Evolutionary conservation across 2,888 invertebrate genomes (phyloP).

Genomic region (Cerastis rubricosa): DNA sequence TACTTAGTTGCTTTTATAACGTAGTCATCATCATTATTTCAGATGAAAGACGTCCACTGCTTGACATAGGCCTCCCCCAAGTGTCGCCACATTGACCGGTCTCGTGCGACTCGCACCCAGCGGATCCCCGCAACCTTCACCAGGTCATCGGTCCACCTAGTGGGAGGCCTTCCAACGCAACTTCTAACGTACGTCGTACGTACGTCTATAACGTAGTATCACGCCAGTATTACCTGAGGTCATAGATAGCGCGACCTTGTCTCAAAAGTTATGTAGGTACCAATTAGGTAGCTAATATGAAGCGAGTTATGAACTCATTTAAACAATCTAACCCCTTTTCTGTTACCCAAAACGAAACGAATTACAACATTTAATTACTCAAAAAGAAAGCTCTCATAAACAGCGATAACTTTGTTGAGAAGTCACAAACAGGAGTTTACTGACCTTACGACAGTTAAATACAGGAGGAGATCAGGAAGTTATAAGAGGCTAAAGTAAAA

Average conservation of each 20-base stretch:
- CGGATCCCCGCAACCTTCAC: too few species aligned
- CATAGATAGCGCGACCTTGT: too few species aligned
- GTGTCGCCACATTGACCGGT: too few species aligned
- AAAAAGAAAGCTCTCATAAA: constrained; percentile 37
- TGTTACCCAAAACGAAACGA: neutral
- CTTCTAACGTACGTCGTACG: too few species aligned
- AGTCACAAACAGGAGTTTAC: constrained; percentile 55
- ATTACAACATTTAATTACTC: constrained; percentile 34
- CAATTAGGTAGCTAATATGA: neutral
- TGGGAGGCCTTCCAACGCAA: too few species aligned
- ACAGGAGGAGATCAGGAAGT: constrained; percentile 58
- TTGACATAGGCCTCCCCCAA: too few species aligned
- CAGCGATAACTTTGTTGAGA: constrained; percentile 44
- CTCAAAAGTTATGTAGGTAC: neutral
- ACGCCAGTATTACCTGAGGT: too few species aligned
- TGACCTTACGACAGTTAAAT: constrained; percentile 52
- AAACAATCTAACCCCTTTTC: constrained; percentile 1
- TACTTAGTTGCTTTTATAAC: neutral
- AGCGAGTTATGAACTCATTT: neutral
- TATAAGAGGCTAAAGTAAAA: constrained; percentile 57
- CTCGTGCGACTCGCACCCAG: too few species aligned
- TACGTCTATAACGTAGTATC: neutral
- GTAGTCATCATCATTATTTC: too few species aligned
- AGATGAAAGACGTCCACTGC: too few species aligned
- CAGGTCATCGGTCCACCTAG: too few species aligned